Percentiles rank a stretch among this genome's conserved stretches.
phyloP scores from a whole-genome alignment of 2,888 invertebrate species.

The Allacma fusca region DNA sequence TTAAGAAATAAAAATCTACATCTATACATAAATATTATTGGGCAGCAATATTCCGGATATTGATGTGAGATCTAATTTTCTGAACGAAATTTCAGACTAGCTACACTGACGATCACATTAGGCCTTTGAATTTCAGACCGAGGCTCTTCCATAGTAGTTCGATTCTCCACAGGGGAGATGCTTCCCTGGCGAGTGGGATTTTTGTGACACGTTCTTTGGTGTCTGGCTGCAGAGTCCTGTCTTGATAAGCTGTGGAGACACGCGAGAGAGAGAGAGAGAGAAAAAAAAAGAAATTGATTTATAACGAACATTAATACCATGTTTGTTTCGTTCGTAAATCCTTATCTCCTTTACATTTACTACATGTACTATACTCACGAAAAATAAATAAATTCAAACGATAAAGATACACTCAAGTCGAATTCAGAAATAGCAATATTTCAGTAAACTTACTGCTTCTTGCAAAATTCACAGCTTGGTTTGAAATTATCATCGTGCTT shows the following conservation, averaged over 20 bases:
- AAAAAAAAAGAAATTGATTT: slow-evolving; percentile 11
- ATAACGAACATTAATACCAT: not conserved
- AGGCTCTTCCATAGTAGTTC: not conserved
- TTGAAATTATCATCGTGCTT: slow-evolving; percentile 46
- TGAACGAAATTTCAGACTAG: not conserved
- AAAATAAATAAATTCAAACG: too few species aligned
- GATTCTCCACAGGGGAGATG: not conserved
- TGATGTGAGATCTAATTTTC: not conserved
- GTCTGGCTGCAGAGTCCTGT: slow-evolving; percentile 53
- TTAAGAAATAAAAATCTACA: too few species aligned
- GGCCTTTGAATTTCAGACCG: not conserved
- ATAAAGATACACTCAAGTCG: too few species aligned
- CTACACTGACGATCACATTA: slow-evolving; percentile 21
- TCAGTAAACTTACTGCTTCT: slow-evolving; percentile 47
- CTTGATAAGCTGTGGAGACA: slow-evolving; percentile 52
- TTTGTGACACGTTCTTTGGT: slow-evolving; percentile 51
- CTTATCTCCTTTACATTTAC: too few species aligned
- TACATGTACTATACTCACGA: too few species aligned
- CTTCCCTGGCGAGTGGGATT: slow-evolving; percentile 36
- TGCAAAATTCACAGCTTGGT: slow-evolving; percentile 48
- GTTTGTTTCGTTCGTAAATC: too few species aligned
- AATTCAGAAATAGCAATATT: too few species aligned
- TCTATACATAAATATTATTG: too few species aligned
- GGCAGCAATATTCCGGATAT: not conserved
- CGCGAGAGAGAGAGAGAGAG: not conserved